Conservation (phyloP, 2,797 vertebrate species). For the Gambelia wislizenii region DNA sequence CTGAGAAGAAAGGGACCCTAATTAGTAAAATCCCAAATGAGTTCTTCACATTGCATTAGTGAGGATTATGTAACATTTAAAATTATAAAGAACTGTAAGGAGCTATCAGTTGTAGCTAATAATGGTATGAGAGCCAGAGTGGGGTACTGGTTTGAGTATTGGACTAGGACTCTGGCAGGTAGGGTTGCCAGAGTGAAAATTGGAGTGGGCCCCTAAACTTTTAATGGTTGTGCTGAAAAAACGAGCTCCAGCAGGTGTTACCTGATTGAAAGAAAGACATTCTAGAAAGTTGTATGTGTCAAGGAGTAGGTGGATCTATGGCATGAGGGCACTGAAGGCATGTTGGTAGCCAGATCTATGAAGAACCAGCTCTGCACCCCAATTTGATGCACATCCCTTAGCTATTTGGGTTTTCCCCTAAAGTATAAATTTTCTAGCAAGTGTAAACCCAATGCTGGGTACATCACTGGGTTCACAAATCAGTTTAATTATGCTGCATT, state of each 20-base stretch:
- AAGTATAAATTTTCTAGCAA: not conserved
- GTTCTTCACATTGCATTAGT: not conserved
- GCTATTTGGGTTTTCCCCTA: not conserved
- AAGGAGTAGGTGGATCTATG: not conserved
- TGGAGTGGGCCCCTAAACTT: too few relatives aligned
- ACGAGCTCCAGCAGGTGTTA: too few relatives aligned
- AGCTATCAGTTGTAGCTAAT: not conserved
- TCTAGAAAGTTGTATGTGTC: not conserved
- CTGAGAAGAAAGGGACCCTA: not conserved
- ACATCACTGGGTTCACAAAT: conserved; percentile 10
- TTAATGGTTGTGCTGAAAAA: too few relatives aligned
- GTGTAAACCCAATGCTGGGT: fast-evolving
- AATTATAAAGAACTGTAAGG: not conserved
- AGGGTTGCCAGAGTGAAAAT: too few relatives aligned
- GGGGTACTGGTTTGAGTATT: too few relatives aligned
- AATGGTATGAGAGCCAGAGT: not conserved
- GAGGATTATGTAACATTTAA: not conserved
- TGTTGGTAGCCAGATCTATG: not conserved
- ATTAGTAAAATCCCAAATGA: not conserved
- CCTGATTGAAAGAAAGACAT: not conserved
- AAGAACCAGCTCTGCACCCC: not conserved
- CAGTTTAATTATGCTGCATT: not conserved
- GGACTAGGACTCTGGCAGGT: too few relatives aligned
- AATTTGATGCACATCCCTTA: not conserved
- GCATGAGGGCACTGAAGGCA: too few relatives aligned